Base-by-base conservation (phyloP, 30 jellyfish, hydroid and myxozoan genomes). In the Hydra vulgaris region DNA sequence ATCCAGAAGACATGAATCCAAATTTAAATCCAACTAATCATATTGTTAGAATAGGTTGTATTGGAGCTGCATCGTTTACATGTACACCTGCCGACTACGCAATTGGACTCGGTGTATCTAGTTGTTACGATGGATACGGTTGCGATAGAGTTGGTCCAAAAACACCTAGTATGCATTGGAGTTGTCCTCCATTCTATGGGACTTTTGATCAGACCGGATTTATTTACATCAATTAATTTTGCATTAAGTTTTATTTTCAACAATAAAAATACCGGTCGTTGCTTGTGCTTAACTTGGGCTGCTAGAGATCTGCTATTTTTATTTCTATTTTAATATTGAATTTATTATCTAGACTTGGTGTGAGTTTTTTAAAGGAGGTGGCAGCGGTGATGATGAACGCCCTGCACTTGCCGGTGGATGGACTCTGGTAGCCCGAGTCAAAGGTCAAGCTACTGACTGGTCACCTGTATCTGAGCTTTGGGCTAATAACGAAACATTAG, bases 351-450 rank as follows among this genome's bases (percentile, higher is more conserved):
- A 92, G 98, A 92, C 98, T n/a, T 92, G 98, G 98, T 92, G 98
- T 71, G 95, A 84, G 75, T 88, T 87, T 81, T 83, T 87, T 83
- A 88, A 84, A 81, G 96, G 95, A 7, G 95, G 95, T 5, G 96
- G 95, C 26, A 54, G 87, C 40, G 96, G 95, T 69, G 95, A 84
- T 24, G 97, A 85, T 73, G 84, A 81, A 27, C 81, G 95, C 70
- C 95, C 96, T 70, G 88, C 88, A 20, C 84, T 84, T 25, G 89
- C 95, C 75, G 98, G 98, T 79, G 98, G 98, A 77, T 92, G 98
- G 98, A 92, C 98, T 83, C 98, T 92, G 84, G 96, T 92, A 84
- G 98, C 98, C 95, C 96, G 98, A 76, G 89, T 88, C 74, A 88
- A 92, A 75, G 98, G 98, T 23, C 95, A 83, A 81, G 95, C 81